Evolutionary conservation across 64 coral and sea anemone genomes (phyloP), one percentile per base, ranked within the genome.

Genomic region (Montipora capricornis): DNA sequence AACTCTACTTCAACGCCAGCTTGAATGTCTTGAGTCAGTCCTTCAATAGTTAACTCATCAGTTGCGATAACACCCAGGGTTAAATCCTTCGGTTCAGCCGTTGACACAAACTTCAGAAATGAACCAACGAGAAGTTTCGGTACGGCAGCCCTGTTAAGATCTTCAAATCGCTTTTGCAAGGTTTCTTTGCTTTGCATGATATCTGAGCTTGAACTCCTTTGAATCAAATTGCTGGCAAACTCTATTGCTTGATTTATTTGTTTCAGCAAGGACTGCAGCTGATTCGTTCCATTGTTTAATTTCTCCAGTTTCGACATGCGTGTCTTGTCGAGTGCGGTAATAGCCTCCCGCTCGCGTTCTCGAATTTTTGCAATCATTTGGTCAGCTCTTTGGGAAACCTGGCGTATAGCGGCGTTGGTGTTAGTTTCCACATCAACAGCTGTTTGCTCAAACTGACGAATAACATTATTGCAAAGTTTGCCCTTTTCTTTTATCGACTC

Each of bases 321-420:
- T 6, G 78, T 80, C 19, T 57, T 20, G 49, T 53, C n/a, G n/a
- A 80, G 49, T 1, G 16, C 78, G 7, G 51, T 29, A 80, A 80
- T 57, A n/a, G 78, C 78, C 20, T 80, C 78, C 51, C n/a, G 49
- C 50, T 80, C 78, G 49, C 6, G 78, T 80, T 80, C 51, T 80
- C 78, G 78, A 80, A 80, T 55, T 8, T 7, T 29, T 9, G 50
- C 20, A 50, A 80, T 37, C 78, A 58, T 80, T 58, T 57, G 16
- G 3, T 80, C 8, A 50, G 78, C 50, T 58, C 49, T 49, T 80
- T 80, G 78, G 51, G 78, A 80, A 14, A 80, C 51, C 58, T 58
- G 16, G 3, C 78, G 19, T 24, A 22, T 80, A 37, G 78, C 51
- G 6, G 49, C 51, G 49, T 14, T 58, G 3, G 24, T 12, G 51